A percentile compares a stretch with the other conserved stretches of the same genome.
These are phyloP conservation scores for Microtus oregoni DNA, from an alignment of 2,113 vertebrate species.

Conservation along the genomic window DNA sequence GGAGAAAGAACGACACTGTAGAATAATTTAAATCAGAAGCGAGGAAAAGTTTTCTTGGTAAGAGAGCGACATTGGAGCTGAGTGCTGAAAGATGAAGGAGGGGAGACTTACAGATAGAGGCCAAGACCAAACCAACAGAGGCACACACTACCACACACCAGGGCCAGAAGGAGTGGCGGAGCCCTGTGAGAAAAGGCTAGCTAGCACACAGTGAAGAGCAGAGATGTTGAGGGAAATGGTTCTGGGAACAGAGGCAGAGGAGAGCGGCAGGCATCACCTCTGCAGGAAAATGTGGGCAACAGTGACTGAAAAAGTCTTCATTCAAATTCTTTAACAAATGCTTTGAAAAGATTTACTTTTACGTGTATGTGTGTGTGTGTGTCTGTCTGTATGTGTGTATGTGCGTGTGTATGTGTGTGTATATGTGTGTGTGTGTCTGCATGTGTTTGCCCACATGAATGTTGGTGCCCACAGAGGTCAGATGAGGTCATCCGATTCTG, in stretches of 20 bases:
- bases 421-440: background rate
- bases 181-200: background rate
- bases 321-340: background rate
- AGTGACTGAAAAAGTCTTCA: background rate
- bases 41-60: background rate
- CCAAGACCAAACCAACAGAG: background rate
- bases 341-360: background rate
- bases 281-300: background rate
- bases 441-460: too few species aligned
- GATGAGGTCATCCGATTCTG: background rate
- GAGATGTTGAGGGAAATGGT: background rate
- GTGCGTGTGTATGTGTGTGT: too few species aligned
- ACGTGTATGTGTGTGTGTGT: background rate
- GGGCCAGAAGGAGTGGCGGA: background rate
- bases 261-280: background rate
- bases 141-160: too few species aligned
- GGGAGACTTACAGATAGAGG: background rate
- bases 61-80: background rate
- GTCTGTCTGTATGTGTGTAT: background rate
- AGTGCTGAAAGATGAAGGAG: background rate
- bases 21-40: slow-evolving; percentile 32
- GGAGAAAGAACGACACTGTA: background rate
- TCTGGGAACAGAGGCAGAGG: background rate
- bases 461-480: background rate
- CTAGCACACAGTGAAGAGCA: background rate